Percentiles rank a stretch among this genome's conserved stretches.
Conservation (phyloP, 2,888 invertebrate species). For the Orchestes rusci region DNA sequence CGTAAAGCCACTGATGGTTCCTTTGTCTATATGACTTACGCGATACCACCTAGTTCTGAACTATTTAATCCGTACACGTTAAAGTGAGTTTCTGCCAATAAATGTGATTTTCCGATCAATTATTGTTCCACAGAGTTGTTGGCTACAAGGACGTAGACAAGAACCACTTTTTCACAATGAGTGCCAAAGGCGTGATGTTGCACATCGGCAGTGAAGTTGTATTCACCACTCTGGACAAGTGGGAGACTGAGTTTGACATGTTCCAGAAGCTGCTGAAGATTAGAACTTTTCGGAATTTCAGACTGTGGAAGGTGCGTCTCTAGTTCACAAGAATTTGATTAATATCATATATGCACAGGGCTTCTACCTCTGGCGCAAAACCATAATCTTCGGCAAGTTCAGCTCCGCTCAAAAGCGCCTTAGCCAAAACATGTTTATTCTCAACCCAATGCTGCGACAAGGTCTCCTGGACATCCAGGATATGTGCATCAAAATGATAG, state of each 20-base stretch:
- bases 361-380: slow-evolving; percentile 36
- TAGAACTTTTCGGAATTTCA: slow-evolving; percentile 59
- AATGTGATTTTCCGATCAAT: too few species aligned
- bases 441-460: slow-evolving; percentile 62
- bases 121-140: slow-evolving; percentile 53
- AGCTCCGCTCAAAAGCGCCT: slow-evolving; percentile 52
- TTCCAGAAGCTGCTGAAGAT: slow-evolving; percentile 71
- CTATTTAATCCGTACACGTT: slow-evolving; percentile 70
- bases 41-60: slow-evolving; percentile 63
- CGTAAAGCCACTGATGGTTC: slow-evolving; percentile 51
- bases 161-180: slow-evolving; percentile 72
- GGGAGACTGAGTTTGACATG: slow-evolving; percentile 78
- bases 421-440: slow-evolving; percentile 63
- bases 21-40: slow-evolving; percentile 72
- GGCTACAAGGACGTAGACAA: slow-evolving; percentile 58
- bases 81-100: slow-evolving; percentile 50
- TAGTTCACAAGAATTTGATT: background rate
- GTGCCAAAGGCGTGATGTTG: slow-evolving; percentile 75
- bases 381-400: slow-evolving; percentile 61
- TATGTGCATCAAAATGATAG: slow-evolving; percentile 58
- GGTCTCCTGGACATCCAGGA: slow-evolving; percentile 65
- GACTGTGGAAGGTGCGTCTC: slow-evolving; percentile 55
- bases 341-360: slow-evolving; percentile 20
- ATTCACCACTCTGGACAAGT: slow-evolving; percentile 68
- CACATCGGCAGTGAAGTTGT: slow-evolving; percentile 64